phyloP scores from a whole-genome alignment of 2,797 vertebrate genomes.

The Diceros bicornis region DNA sequence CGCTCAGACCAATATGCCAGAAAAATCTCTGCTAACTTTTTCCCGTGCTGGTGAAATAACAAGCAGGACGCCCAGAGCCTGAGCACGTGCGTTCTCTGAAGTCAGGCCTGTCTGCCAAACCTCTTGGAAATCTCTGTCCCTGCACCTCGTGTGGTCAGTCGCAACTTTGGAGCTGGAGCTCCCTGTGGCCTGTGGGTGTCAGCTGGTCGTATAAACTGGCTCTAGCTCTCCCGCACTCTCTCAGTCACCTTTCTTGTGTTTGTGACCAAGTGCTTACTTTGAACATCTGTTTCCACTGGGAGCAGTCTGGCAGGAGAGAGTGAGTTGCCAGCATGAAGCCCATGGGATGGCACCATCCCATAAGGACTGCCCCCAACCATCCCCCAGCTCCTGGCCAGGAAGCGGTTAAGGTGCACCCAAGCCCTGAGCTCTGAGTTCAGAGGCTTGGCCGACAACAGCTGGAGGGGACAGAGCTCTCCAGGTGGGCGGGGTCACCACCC shows the following conservation, averaged over 20 bases:
- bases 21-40: not conserved
- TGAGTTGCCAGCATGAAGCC: fast-evolving
- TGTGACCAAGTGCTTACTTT: not conserved
- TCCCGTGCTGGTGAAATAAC: not conserved
- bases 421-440: no score
- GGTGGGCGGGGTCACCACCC: conserved; percentile 20
- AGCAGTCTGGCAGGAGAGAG: not conserved
- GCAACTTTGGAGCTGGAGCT: conserved; percentile 87
- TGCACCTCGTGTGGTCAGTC: conserved; percentile 86
- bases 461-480: not conserved
- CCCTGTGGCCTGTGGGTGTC: conserved; percentile 59
- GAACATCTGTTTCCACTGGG: not conserved
- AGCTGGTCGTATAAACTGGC: not conserved
- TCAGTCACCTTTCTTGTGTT: fast-evolving
- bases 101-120: conserved; percentile 87
- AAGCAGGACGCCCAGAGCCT: conserved; percentile 50
- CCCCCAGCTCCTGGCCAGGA: not conserved
- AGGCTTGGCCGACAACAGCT: no score
- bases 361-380: not conserved
- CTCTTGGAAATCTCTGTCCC: conserved; percentile 88
- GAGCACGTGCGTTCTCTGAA: conserved; percentile 79
- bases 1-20: not conserved
- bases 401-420: conserved; percentile 75
- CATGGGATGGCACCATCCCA: not conserved
- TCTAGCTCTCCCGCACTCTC: no score